phyloP scores from a whole-genome alignment of 30 jellyfish, hydroid and myxozoan species.

The Clytia hemisphaerica region DNA sequence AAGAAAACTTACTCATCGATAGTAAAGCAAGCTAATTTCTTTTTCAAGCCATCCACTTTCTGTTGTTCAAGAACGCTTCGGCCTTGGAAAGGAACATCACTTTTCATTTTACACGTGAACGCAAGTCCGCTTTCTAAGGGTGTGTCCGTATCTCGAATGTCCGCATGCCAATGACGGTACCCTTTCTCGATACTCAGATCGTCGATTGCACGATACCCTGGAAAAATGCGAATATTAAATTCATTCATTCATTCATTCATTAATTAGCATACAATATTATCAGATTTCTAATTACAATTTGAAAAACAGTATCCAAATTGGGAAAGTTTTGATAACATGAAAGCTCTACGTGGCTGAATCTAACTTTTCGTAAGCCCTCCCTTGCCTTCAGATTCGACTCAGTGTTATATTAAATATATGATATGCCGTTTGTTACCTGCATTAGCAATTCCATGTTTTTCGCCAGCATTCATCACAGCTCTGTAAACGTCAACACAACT shows the following conservation, averaged over 20 bases:
- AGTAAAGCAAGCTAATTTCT: conserved; percentile 94
- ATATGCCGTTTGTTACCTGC: conserved; percentile 67
- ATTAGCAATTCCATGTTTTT: conserved; percentile 56
- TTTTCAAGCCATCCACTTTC: conserved; percentile 64
- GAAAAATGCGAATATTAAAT: neutral
- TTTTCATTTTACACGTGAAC: conserved; percentile 86
- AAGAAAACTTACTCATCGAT: conserved; percentile 87
- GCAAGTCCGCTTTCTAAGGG: conserved; percentile 92
- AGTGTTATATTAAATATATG: too few species aligned
- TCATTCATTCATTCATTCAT: neutral
- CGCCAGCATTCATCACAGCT: conserved; percentile 71
- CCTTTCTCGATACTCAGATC: conserved; percentile 92
- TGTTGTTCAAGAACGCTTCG: conserved; percentile 77
- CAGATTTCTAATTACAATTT: neutral
- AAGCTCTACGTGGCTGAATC: too few species aligned
- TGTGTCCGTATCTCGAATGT: conserved; percentile 86
- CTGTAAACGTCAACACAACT: conserved; percentile 78
- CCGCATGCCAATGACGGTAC: conserved; percentile 99
- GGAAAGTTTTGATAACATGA: too few species aligned
- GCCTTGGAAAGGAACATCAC: conserved; percentile 91
- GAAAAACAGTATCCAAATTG: too few species aligned
- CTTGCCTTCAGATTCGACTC: too few species aligned
- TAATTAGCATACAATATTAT: neutral
- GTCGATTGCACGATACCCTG: conserved; percentile 97
- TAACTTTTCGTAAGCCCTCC: too few species aligned